Conservation (phyloP, 2,888 invertebrate species). For the Tethea ocularis region DNA sequence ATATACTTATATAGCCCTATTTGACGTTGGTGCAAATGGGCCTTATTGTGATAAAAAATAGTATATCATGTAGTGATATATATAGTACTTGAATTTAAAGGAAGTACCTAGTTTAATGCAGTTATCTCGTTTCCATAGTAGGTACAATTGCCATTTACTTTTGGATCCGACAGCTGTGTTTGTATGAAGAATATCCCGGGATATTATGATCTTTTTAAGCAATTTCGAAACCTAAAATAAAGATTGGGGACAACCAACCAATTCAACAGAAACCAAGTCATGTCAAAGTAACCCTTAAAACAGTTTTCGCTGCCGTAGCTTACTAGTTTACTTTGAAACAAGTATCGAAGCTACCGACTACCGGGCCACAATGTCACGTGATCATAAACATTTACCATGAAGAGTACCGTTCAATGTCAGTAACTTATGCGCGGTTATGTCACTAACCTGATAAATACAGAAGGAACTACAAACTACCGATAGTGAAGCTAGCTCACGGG, state of each 20-base stretch:
- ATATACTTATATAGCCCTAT: too few relatives aligned
- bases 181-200: too few relatives aligned
- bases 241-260: neutral
- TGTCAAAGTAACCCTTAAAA: neutral
- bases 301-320: neutral
- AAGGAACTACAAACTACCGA: neutral
- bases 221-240: neutral
- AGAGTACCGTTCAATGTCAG: neutral
- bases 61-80: too few relatives aligned
- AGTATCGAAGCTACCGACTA: neutral
- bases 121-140: too few relatives aligned
- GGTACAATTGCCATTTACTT: too few relatives aligned
- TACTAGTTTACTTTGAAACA: neutral
- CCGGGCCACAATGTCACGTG: neutral
- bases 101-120: too few relatives aligned
- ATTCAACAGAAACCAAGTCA: neutral
- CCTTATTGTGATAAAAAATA: too few relatives aligned
- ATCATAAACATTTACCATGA: neutral
- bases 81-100: too few relatives aligned
- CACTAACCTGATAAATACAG: neutral
- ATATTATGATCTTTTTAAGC: too few relatives aligned
- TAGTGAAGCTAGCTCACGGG: too few relatives aligned
- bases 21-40: too few relatives aligned
- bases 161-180: too few relatives aligned
- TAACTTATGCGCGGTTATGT: neutral